Percentiles rank a stretch among this genome's conserved stretches.
Conservation (phyloP, 2,888 invertebrate species). For the Euclidia mi region DNA sequence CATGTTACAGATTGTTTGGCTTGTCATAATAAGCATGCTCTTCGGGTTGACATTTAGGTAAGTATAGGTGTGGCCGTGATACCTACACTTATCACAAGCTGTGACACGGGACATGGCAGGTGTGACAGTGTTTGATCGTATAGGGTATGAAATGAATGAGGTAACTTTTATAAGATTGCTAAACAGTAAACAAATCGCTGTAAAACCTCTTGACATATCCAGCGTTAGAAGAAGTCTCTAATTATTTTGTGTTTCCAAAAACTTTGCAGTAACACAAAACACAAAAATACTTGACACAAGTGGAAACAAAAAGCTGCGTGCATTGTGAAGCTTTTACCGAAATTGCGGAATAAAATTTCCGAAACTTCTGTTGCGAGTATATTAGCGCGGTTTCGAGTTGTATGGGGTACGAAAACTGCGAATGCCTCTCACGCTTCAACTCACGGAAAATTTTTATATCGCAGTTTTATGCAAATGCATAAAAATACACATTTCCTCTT, state of each 20-base stretch:
- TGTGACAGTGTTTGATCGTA: too few species aligned
- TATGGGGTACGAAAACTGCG: constrained; percentile 43
- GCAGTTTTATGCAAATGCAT: constrained; percentile 40
- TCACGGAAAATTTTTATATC: constrained; percentile 43
- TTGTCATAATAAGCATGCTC: too few species aligned
- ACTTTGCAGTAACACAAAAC: constrained; percentile 8
- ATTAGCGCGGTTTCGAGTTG: constrained; percentile 39
- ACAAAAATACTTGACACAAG: constrained; percentile 6
- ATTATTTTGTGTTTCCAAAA: background rate
- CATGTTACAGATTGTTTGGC: too few species aligned
- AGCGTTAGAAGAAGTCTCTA: too few species aligned
- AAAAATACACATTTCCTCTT: constrained; percentile 31
- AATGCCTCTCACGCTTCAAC: constrained; percentile 37
- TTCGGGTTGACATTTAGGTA: too few species aligned
- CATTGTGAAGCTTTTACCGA: constrained; percentile 24
- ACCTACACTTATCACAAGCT: too few species aligned
- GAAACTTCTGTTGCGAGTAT: constrained; percentile 29
- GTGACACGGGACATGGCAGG: too few species aligned
- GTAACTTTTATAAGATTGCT: too few species aligned
- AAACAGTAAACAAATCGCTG: too few species aligned
- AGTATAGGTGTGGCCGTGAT: too few species aligned
- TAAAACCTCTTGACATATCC: too few species aligned
- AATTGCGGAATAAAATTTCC: constrained; percentile 30
- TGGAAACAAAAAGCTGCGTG: constrained; percentile 26
- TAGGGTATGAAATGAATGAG: too few species aligned